Evolutionary conservation across 2,888 invertebrate species (phyloP).

Genomic region (Cremastobaeus sp.): DNA sequence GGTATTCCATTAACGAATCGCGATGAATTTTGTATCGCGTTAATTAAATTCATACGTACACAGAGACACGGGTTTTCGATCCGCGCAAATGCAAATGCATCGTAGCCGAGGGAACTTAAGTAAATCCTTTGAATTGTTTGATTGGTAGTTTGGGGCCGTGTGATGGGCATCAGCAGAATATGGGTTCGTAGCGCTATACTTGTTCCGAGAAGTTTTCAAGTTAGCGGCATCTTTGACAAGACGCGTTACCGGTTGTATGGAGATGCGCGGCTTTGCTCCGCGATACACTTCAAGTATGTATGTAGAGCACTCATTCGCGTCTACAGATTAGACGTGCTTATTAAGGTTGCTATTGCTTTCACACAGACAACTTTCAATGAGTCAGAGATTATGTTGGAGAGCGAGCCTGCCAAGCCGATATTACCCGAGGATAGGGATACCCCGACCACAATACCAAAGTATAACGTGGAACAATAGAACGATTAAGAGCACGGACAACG

Average conservation of each 20-base stretch:
- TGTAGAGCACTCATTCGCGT: constrained; percentile 59
- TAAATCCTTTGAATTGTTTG: constrained; percentile 49
- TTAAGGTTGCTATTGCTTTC: constrained; percentile 70
- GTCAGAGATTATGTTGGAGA: constrained; percentile 72
- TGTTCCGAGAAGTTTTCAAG: constrained; percentile 67
- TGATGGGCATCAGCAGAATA: constrained; percentile 11
- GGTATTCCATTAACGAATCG: constrained; percentile 75
- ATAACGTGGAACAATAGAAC: constrained; percentile 66
- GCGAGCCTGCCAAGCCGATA: constrained; percentile 66
- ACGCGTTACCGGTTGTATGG: constrained; percentile 57
- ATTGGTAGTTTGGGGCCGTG: constrained; percentile 28
- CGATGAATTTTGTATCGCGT: constrained; percentile 47
- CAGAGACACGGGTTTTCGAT: constrained; percentile 26
- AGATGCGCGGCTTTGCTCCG: constrained; percentile 41
- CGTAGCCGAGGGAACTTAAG: constrained; percentile 25
- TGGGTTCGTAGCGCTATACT: constrained; percentile 48
- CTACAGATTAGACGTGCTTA: constrained; percentile 71
- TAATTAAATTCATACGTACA: constrained; percentile 49
- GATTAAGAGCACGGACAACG: constrained; percentile 67
- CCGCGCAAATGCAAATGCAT: constrained; percentile 35
- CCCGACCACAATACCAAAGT: constrained; percentile 62
- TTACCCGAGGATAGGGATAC: constrained; percentile 66
- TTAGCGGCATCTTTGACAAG: constrained; percentile 58
- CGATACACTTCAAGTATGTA: constrained; percentile 49
- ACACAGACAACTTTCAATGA: constrained; percentile 72